Percentiles rank a stretch among this genome's conserved stretches.
These are phyloP conservation scores for Cerceris ruficornis DNA, from an alignment of 2,888 invertebrate species.

Conservation along the genomic window DNA sequence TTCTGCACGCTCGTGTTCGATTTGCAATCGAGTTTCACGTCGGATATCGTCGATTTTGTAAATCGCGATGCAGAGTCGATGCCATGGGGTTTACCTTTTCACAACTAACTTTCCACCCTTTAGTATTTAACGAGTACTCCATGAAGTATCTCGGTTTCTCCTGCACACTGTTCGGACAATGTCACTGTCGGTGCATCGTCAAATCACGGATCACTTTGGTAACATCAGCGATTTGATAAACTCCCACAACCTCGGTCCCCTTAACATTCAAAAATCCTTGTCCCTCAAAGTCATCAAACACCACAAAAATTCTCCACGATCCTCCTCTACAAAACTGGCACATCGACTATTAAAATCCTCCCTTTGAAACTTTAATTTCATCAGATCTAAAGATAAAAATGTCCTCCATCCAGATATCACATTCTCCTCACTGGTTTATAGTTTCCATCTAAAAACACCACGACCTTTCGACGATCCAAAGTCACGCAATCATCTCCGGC, in stretches of 20 bases:
- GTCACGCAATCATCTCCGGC: neutral
- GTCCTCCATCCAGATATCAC: constrained; percentile 36
- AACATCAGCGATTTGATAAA: no score
- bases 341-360: neutral
- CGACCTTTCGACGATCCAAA: no score
- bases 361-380: neutral
- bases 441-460: no score
- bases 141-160: neutral
- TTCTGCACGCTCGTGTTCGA: constrained; percentile 12
- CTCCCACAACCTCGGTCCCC: no score
- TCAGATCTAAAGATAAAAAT: neutral
- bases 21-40: constrained; percentile 23
- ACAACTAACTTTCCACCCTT: no score
- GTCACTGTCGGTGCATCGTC: neutral
- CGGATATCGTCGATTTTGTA: no score
- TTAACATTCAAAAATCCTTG: no score
- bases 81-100: no score
- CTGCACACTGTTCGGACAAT: neutral
- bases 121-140: constrained; percentile 1
- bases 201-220: neutral
- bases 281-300: no score
- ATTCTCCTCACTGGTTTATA: constrained; percentile 27
- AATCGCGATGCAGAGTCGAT: no score
- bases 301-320: no score
- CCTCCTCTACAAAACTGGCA: no score